Base-by-base conservation (phyloP, 2,113 vertebrate species). In the Apaloderma vittatum region DNA sequence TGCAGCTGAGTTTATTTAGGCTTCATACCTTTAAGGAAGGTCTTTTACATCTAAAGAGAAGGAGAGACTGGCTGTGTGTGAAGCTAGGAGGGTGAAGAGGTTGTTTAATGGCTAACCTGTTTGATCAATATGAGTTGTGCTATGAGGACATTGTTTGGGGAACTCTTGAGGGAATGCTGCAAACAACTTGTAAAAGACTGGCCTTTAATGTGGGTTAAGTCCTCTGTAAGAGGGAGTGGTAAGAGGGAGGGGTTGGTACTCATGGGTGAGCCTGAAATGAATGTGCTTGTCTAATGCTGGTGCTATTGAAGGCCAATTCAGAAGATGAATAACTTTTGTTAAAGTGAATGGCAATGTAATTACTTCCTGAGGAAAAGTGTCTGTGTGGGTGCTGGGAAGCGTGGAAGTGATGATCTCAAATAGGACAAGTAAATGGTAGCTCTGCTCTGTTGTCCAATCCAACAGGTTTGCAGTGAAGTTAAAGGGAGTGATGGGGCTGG, bases 161-260 rank as follows among this genome's bases (percentile, higher is more conserved):
- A 87, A 45, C 65, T 91, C 79, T 68, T 24, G 76, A 86, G 48
- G 18, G 83, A 96, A 84, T 52, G 83, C 61, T 94, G 65, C 91
- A 89, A 91, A 77, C 86, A 91, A 12, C 75, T 91, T 84, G 72
- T 48, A 20, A 17, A 88, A 76, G 59, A 12, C 61, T 46, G 26
- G 48, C 32, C 91, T 96, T 96, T 96, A 78, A 87, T 95, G 94
- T 95, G 91, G 94, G 51, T 75, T 94, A 77, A 72, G 18, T 3
- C 34, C 11, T 67, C 24, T 77, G 63, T 11, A 32, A 32, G 45
- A 80, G 65, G 91, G 91, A 93, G 70, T 58, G 66, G 45, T 29
- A 32, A 32, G 45, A 80, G 65, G 91, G 91, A 93, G 70, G 62
- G 66, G 45, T 29, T 88, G 66, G 66, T 86, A 90, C 93, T 88